Conservation (phyloP, 30 jellyfish, hydroid and myxozoan species). For the Pelagia noctiluca region DNA sequence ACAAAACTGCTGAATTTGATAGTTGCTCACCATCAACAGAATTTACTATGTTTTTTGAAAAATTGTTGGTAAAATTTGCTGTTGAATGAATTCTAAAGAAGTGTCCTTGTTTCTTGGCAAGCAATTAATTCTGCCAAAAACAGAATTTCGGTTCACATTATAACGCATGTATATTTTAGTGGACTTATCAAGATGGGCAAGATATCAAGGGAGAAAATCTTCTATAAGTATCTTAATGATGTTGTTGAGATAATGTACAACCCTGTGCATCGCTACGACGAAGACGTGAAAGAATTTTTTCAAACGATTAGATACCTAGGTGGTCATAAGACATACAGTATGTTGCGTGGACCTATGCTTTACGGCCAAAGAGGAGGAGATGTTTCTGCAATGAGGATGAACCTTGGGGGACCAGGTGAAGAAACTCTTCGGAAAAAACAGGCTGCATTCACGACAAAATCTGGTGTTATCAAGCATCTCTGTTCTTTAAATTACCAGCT, state of each 20-base stretch:
- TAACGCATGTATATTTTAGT: no score
- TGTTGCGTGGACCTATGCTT: conserved; percentile 21
- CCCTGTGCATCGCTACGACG: conserved; percentile 4
- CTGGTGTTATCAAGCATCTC: conserved; percentile 27
- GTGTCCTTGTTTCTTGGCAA: not conserved
- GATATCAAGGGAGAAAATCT: not conserved
- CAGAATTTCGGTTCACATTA: no score
- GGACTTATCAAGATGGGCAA: not conserved
- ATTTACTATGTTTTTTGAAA: no score
- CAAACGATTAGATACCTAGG: not conserved
- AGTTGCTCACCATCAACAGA: not conserved
- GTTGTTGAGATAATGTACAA: conserved; percentile 2
- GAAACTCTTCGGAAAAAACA: conserved; percentile 31
- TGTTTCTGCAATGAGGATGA: conserved; percentile 2
- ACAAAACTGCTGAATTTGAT: not conserved
- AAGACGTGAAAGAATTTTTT: conserved; percentile 14
- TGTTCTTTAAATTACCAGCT: conserved; percentile 9
- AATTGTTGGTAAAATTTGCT: not conserved
- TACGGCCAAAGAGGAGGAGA: not conserved
- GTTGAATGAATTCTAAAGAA: not conserved
- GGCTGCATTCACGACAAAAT: conserved; percentile 32
- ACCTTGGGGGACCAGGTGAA: conserved; percentile 43
- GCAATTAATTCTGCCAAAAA: not conserved
- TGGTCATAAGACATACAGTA: conserved; percentile 14
- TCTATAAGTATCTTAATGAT: not conserved